Evolutionary conservation across 1,140 invertebrate species (phyloP).

Genomic region (Trichonephila inaurata): DNA sequence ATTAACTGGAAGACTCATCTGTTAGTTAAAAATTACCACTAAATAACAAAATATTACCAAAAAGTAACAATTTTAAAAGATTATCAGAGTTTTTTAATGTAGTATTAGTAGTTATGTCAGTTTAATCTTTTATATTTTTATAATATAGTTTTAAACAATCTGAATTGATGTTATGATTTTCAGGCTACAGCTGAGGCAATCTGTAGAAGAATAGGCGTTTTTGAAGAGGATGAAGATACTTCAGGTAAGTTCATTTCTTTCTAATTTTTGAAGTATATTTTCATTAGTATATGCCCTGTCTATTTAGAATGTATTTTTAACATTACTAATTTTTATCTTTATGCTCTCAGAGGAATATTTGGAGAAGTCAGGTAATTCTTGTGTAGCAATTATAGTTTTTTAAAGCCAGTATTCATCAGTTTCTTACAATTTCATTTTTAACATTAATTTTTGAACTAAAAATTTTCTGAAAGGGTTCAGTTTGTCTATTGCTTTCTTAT

Average conservation of each 20-base stretch:
- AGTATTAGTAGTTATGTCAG: too few relatives aligned
- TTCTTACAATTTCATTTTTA: too few relatives aligned
- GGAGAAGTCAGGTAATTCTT: slow-evolving; percentile 89
- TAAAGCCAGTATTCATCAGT: background rate
- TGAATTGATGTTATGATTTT: background rate
- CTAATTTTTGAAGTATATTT: background rate
- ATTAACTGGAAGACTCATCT: too few relatives aligned
- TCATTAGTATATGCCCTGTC: background rate
- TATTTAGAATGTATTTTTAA: slow-evolving; percentile 5
- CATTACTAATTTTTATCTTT: slow-evolving; percentile 90
- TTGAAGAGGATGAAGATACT: slow-evolving; percentile 97
- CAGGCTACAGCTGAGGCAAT: slow-evolving; percentile 98
- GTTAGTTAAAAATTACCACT: too few relatives aligned
- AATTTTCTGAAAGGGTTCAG: too few relatives aligned
- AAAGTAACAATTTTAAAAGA: too few relatives aligned
- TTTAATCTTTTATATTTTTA: too few relatives aligned
- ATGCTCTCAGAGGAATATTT: slow-evolving; percentile 96
- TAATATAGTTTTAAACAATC: too few relatives aligned
- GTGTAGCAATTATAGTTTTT: background rate
- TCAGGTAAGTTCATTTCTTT: slow-evolving; percentile 84
- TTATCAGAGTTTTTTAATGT: too few relatives aligned
- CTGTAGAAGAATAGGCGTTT: slow-evolving; percentile 99
- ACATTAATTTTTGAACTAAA: too few relatives aligned
- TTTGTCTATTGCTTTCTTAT: too few relatives aligned
- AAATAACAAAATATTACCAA: too few relatives aligned